Conservation (phyloP, 2,888 invertebrate species). For the Hoplodrina ambigua region DNA sequence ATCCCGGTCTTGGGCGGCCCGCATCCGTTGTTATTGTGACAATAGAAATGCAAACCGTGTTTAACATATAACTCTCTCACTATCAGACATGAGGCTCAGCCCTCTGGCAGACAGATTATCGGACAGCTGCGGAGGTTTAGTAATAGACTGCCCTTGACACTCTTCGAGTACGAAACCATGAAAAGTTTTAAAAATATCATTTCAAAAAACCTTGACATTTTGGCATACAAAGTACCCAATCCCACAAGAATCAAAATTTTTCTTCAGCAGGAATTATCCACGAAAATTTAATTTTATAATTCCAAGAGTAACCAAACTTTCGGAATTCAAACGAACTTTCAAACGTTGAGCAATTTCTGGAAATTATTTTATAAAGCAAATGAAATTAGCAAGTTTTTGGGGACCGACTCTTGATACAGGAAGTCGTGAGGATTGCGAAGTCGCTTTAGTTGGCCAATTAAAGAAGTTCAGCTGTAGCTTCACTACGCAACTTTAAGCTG, state of each 20-base stretch:
- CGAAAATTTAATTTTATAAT: constrained; percentile 18
- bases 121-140: too few relatives aligned
- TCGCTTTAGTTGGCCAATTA: constrained; percentile 17
- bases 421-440: constrained; percentile 12
- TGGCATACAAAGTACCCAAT: not conserved
- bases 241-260: not conserved
- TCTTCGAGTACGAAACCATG: too few relatives aligned
- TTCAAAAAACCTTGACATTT: not conserved
- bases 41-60: too few relatives aligned
- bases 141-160: too few relatives aligned
- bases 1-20: too few relatives aligned
- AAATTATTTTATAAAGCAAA: constrained; percentile 35
- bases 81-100: too few relatives aligned
- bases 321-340: constrained; percentile 14
- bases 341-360: constrained; percentile 25
- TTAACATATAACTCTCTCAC: too few relatives aligned
- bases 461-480: not conserved
- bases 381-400: constrained; percentile 18
- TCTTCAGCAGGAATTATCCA: not conserved
- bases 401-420: constrained; percentile 10
- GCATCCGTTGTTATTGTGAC: too few relatives aligned
- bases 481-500: not conserved
- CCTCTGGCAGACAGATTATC: too few relatives aligned
- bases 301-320: constrained; percentile 22
- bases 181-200: too few relatives aligned